These are phyloP conservation scores for Myiozetetes cayanensis DNA, from an alignment of 2,113 vertebrate species.

Conservation along the genomic window DNA sequence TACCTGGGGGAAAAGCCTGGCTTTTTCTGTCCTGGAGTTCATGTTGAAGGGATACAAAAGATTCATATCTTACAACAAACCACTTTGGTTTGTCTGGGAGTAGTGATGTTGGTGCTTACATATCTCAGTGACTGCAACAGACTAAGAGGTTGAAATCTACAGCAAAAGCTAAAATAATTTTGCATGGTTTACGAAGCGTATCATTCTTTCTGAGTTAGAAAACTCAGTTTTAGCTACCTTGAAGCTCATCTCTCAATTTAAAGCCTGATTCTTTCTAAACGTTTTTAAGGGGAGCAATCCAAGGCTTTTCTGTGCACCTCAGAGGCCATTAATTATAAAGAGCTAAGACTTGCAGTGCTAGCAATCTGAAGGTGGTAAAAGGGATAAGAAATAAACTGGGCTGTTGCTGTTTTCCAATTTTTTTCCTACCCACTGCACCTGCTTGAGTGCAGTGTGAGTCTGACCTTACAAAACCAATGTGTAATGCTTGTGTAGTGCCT, in stretches of 20 bases:
- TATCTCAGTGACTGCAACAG: not conserved
- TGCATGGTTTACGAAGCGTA: not conserved
- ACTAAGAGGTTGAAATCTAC: not conserved
- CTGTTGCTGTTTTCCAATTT: not conserved
- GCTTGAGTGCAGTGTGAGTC: not conserved
- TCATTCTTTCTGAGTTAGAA: not conserved
- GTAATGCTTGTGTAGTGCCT: not conserved
- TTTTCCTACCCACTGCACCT: not conserved
- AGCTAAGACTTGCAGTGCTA: not conserved
- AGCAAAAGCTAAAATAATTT: not conserved
- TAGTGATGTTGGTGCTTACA: not conserved
- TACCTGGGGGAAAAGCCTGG: not conserved
- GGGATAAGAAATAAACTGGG: not conserved
- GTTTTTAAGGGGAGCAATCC: not conserved
- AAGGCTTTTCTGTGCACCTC: not conserved
- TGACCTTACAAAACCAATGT: not conserved
- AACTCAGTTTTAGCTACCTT: not conserved
- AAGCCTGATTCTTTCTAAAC: not conserved
- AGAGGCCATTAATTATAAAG: not conserved
- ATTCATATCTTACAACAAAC: not conserved
- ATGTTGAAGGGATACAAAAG: not conserved
- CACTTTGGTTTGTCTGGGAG: not conserved
- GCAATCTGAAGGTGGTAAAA: not conserved
- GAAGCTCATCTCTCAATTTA: not conserved
- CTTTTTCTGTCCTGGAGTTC: not conserved